Evolutionary conservation across 2,113 vertebrate species (phyloP), one percentile per base, ranked within the genome.

Genomic region (Mesembrinibis cayennensis): DNA sequence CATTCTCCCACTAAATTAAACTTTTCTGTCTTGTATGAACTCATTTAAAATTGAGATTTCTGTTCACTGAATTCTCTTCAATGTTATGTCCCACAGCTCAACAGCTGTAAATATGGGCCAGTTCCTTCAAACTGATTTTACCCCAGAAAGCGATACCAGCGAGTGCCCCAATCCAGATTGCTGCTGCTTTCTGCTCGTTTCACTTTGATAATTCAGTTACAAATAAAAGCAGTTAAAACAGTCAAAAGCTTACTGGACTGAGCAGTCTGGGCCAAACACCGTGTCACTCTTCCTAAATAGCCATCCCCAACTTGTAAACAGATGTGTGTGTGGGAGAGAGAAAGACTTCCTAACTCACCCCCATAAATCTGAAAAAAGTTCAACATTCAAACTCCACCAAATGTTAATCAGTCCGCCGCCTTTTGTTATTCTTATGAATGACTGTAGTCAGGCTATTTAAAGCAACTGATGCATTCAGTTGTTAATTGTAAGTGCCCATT

Each of bases 381-480:
- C 69, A 85, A 82, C 53, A 71, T 82, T 94, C 69, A 38, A 86
- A 85, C 81, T 26, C 20, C 74, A 38, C 16, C 95, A 87, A 93
- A 95, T 85, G 90, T 38, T 96, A 78, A 94, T 91, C 87, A 93
- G 82, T 79, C 81, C 25, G 17, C 9, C 11, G 42, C 74, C 80
- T 86, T 98, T 97, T 98, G 95, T 98, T 62, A 25, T 94, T 62
- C 73, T 92, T 90, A 52, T 95, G 94, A 97, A 97, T 94, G 96
- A 97, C 53, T 84, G 61, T 56, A 96, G 65, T 89, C 92, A 53
- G 87, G 86, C 97, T 88, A 82, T 97, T 98, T 96, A 94, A 95
- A 95, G 92, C 45, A 95, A 88, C 67, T 89, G 95, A 93, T 93
- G 97, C 93, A 74, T 97, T 97, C 95, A 87, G 19, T 44, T 88